Evolutionary conservation across 2,113 vertebrate species (phyloP).

Genomic region (Anser cygnoides): DNA sequence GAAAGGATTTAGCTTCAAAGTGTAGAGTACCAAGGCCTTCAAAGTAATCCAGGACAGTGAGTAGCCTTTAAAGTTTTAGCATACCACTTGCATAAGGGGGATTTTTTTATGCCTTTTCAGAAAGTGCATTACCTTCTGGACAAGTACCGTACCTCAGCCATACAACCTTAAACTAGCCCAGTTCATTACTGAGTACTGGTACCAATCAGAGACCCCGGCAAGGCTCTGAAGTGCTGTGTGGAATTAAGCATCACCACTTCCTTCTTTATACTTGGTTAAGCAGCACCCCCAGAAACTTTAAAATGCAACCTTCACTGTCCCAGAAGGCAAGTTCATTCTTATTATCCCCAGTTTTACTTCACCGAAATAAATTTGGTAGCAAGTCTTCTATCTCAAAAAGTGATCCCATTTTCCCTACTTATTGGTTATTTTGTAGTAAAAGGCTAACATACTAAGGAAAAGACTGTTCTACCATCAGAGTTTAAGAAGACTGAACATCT

Average conservation of each 20-base stretch:
- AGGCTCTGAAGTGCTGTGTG: background rate
- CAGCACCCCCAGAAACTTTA: background rate
- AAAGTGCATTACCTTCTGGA: background rate
- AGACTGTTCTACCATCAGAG: background rate
- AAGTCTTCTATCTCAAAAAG: background rate
- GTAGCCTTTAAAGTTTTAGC: background rate
- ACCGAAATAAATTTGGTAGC: slow-evolving; percentile 16
- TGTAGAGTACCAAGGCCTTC: background rate
- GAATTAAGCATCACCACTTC: background rate
- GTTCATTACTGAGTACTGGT: background rate
- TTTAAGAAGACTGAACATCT: background rate
- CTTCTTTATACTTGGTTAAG: background rate
- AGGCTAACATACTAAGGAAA: background rate
- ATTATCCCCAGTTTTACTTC: background rate
- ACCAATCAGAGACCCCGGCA: background rate
- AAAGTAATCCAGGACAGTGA: background rate
- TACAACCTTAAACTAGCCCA: background rate
- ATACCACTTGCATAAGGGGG: background rate
- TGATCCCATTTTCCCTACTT: background rate
- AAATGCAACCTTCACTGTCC: background rate
- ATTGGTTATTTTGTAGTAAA: background rate
- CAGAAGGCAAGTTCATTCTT: slow-evolving; percentile 12
- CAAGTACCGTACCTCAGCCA: background rate
- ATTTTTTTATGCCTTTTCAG: background rate
- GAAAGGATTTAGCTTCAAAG: background rate